Evolutionary conservation across 2,888 invertebrate species (phyloP).

Genomic region (Parapristionchus giblindavisi): DNA sequence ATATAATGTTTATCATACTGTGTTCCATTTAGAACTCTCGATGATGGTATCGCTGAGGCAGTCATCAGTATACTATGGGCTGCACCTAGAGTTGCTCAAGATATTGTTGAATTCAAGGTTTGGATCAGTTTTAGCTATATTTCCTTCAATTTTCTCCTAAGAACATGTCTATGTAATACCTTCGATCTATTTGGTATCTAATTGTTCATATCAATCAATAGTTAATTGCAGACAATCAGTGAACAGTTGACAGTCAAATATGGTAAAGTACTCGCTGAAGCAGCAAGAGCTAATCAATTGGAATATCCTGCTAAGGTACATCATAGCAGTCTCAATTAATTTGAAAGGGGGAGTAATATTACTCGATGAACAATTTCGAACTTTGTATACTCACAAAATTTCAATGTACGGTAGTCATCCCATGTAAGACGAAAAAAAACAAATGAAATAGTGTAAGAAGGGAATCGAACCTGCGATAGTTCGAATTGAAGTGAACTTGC

Average conservation of each 20-base stretch:
- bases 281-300: conserved; percentile 83
- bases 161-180: neutral
- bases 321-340: no score
- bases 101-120: conserved; percentile 71
- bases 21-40: conserved; percentile 76
- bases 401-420: conserved; percentile 2
- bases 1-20: no score
- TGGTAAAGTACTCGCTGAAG: conserved; percentile 90
- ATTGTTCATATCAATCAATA: neutral
- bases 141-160: neutral
- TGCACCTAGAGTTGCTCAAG: conserved; percentile 82
- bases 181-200: no score
- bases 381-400: neutral
- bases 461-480: no score
- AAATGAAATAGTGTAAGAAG: neutral
- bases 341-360: neutral
- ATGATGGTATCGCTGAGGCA: conserved; percentile 93
- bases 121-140: neutral
- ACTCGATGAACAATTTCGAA: neutral
- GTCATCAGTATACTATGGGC: conserved; percentile 97
- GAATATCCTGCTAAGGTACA: conserved; percentile 72
- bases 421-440: neutral
- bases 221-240: conserved; percentile 80
- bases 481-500: no score
- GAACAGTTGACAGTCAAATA: conserved; percentile 90